Conservation (phyloP, 2,888 invertebrate genomes). For the Didymodactylos carnosus region DNA sequence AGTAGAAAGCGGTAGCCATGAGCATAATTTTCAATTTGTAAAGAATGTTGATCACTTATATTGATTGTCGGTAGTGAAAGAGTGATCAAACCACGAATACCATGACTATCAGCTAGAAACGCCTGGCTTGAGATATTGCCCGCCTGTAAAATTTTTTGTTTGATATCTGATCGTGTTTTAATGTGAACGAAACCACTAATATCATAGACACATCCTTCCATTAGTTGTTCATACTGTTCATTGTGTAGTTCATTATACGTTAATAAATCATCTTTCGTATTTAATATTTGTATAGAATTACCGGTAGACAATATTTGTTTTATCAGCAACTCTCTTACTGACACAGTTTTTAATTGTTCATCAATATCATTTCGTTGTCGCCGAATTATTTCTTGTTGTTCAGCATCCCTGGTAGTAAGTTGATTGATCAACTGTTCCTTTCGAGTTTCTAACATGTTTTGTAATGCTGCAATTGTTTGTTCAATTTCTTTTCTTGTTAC, state of each 20-base stretch:
- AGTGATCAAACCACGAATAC: background rate
- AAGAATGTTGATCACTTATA: background rate
- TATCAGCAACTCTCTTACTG: background rate
- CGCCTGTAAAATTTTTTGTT: background rate
- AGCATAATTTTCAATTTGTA: background rate
- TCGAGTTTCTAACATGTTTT: background rate
- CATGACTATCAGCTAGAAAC: background rate
- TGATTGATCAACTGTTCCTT: background rate
- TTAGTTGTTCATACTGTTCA: background rate
- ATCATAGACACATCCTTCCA: background rate
- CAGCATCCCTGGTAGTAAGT: background rate
- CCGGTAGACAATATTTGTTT: background rate
- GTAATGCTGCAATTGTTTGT: background rate
- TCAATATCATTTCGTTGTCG: background rate
- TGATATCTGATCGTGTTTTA: background rate
- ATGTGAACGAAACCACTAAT: background rate
- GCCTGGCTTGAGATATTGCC: background rate
- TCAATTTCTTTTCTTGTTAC: background rate
- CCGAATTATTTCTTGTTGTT: background rate
- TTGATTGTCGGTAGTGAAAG: too few species aligned
- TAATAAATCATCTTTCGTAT: background rate
- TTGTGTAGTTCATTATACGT: background rate
- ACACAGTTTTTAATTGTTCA: background rate
- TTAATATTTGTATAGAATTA: background rate
- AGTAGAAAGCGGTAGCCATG: background rate